Conservation (phyloP, 2,113 vertebrate species). For the Sapayoa aenigma region DNA sequence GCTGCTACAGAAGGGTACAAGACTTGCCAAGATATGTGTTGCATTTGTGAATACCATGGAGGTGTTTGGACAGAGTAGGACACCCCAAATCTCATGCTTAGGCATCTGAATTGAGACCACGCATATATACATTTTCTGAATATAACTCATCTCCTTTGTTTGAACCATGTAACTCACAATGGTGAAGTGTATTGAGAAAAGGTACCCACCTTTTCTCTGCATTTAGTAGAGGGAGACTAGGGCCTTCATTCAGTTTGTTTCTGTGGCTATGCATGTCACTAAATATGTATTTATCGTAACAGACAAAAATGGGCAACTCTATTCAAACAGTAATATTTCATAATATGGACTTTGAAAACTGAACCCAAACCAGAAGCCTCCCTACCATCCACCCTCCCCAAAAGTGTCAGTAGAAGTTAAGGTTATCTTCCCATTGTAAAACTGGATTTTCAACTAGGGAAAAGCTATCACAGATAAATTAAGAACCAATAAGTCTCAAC, state of each 20-base stretch:
- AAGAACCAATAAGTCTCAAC: neutral
- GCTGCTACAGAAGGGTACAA: neutral
- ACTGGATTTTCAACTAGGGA: neutral
- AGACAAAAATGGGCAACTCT: neutral
- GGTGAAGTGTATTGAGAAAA: neutral
- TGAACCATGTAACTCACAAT: neutral
- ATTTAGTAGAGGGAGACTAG: neutral
- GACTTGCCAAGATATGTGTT: neutral
- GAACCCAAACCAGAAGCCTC: neutral
- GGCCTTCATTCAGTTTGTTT: neutral
- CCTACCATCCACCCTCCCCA: no score
- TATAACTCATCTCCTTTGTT: neutral
- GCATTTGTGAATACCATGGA: neutral
- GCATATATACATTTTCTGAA: neutral
- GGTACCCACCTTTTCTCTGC: neutral
- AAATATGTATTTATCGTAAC: neutral
- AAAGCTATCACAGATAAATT: neutral
- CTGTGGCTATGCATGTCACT: neutral
- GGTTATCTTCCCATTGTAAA: neutral
- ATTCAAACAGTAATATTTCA: neutral
- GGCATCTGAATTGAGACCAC: neutral
- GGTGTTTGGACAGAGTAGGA: neutral
- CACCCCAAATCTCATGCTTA: neutral
- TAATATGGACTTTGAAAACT: neutral
- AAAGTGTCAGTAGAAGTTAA: neutral